Base-by-base conservation (phyloP, 2,888 invertebrate genomes). In the Orgyia antiqua region DNA sequence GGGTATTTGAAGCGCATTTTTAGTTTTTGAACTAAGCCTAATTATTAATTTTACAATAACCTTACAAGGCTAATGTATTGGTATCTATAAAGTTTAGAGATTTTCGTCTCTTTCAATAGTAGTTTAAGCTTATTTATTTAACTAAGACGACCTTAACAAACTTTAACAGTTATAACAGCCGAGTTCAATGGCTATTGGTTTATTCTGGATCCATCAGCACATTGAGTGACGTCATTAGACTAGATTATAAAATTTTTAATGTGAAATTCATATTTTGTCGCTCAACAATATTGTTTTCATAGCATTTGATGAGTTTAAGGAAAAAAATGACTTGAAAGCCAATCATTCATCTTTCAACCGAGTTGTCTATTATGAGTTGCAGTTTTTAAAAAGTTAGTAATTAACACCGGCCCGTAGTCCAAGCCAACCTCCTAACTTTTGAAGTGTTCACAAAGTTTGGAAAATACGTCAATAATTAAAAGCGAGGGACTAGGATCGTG, bases 361-460 rank as follows among this genome's bases (percentile, higher is more conserved):
- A 59, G 63, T 79, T 83, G 79, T 84, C 84, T 74, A 83, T 83
- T 82, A 83, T 86, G 82, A 86, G 75, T 80, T 83, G 83, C 83
- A 80, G 70, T 84, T 82, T 82, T 75, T 52, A 66, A 78, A 64
- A 84, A 86, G 79, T 83, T 86, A 59, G 67, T 86, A 84, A 86
- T 86, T 84, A 84, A 83, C 84, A 80, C 68, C 60, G 58, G 61
- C 51, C 65, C 63, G 66, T 61, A 58, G 70, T 67, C 69, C 66
- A 63, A 57, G 64, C 57, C 69, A 72, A 72, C 69, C 67, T n/a
- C 62, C 64, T 58, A 73, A 80, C 75, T 84, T 82, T 52, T 68
- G 69, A 71, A 84, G 73, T 75, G 74, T 72, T 75, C 63, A 64
- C 56, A 71, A 79, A 76, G 63, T 82, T 82, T 62, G 55, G 53